These are phyloP conservation scores for Leptinotarsa tumamoca DNA, from an alignment of 2,888 invertebrate genomes.

Conservation along the genomic window DNA sequence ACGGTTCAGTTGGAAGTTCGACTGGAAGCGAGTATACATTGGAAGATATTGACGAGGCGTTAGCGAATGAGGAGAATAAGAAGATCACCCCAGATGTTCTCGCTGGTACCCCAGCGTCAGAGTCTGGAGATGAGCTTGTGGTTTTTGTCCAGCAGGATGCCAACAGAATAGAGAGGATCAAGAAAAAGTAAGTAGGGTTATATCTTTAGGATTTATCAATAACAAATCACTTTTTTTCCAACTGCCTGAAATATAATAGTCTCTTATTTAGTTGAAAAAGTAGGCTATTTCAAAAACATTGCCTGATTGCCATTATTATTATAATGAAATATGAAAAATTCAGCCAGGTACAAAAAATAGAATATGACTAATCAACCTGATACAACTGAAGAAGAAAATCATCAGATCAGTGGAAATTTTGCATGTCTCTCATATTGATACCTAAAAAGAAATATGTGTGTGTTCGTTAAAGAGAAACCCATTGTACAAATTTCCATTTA, in stretches of 20 bases:
- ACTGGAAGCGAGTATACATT: constrained; percentile 78
- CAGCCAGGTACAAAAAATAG: too few species aligned
- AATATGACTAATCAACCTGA: too few species aligned
- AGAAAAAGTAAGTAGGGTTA: constrained; percentile 71
- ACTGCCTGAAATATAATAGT: too few species aligned
- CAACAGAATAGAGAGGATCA: constrained; percentile 83
- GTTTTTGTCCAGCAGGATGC: constrained; percentile 89
- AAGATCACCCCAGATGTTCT: constrained; percentile 82
- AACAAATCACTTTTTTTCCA: not conserved
- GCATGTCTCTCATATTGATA: not conserved
- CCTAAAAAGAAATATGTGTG: not conserved
- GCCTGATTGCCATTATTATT: too few species aligned
- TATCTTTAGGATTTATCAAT: too few species aligned
- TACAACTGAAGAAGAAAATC: not conserved
- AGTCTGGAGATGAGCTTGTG: constrained; percentile 79
- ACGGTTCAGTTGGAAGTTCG: constrained; percentile 69
- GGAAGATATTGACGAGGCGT: constrained; percentile 73
- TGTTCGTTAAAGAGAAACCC: too few species aligned
- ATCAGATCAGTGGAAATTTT: constrained; percentile 15
- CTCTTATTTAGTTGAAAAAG: too few species aligned
- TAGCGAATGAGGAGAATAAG: constrained; percentile 68
- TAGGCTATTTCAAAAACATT: too few species aligned
- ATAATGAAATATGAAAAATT: too few species aligned
- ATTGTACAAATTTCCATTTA: too few species aligned
- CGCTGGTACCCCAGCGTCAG: constrained; percentile 76